Evolutionary conservation across 2,888 invertebrate genomes (phyloP).

Genomic region (Leucoma salicis): DNA sequence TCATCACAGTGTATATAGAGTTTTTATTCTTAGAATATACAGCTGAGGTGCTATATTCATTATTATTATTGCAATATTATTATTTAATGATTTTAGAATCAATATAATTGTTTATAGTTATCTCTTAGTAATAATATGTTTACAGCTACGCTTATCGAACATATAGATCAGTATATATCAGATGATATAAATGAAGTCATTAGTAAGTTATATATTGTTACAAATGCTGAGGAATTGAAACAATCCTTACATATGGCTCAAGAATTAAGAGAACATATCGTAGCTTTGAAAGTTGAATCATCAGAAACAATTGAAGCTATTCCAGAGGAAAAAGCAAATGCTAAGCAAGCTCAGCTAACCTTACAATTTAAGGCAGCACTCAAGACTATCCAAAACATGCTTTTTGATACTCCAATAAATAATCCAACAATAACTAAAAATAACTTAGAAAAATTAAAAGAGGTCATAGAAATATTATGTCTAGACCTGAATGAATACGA

Average conservation of each 20-base stretch:
- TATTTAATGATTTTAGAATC: background rate
- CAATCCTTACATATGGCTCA: constrained; percentile 41
- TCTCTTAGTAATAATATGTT: constrained; percentile 6
- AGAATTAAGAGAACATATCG: constrained; percentile 39
- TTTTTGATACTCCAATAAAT: constrained; percentile 27
- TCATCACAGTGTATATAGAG: too few species aligned
- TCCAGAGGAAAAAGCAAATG: constrained; percentile 9
- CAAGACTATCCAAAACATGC: constrained; percentile 17
- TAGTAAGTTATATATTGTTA: constrained; percentile 29
- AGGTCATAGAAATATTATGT: constrained; percentile 26
- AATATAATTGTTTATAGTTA: background rate
- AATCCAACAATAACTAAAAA: constrained; percentile 17
- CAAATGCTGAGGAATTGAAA: constrained; percentile 35
- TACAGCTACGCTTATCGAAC: constrained; percentile 41
- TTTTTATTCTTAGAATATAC: too few species aligned
- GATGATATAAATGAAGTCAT: constrained; percentile 38
- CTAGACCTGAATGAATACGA: constrained; percentile 17
- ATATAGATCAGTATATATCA: constrained; percentile 47
- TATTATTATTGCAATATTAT: too few species aligned
- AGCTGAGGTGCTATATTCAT: too few species aligned
- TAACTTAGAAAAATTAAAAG: constrained; percentile 20
- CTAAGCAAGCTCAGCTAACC: constrained; percentile 28
- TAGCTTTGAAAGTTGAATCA: constrained; percentile 17
- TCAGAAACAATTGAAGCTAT: constrained; percentile 17
- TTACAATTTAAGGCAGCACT: constrained; percentile 36